A percentile compares a stretch with the other conserved stretches of the same genome.
Conservation (phyloP, 2,113 vertebrate genomes). For the Prunella fulvescens region DNA sequence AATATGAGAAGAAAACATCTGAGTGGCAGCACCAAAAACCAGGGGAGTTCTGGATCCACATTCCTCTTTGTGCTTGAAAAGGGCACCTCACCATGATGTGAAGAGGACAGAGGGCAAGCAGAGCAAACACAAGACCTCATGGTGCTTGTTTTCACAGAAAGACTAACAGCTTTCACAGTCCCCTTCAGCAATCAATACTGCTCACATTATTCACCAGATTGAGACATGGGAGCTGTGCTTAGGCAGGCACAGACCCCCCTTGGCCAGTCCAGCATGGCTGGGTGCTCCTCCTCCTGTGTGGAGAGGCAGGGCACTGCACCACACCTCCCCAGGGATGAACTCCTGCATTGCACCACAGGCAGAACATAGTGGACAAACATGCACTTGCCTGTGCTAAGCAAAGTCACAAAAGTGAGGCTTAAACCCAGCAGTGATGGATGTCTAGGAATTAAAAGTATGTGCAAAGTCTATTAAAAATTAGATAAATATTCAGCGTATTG, state of each 20-base stretch:
- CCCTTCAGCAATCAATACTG: not conserved
- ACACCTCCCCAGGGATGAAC: fast-evolving
- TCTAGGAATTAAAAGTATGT: not conserved
- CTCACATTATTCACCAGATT: not conserved
- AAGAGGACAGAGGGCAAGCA: not conserved
- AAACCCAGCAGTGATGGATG: not conserved
- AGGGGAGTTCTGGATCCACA: not conserved
- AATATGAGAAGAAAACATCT: not conserved
- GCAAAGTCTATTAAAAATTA: not conserved
- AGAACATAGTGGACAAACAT: not conserved
- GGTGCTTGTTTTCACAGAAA: not conserved
- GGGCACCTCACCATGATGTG: not conserved
- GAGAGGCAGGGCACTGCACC: not conserved
- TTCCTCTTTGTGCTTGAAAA: not conserved
- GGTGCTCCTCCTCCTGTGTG: fast-evolving
- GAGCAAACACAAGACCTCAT: not conserved
- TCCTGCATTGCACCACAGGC: not conserved
- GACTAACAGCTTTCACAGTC: not conserved
- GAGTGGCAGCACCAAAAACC: not conserved
- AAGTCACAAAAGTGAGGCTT: not conserved
- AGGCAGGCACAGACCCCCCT: not conserved
- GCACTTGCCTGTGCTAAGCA: not conserved
- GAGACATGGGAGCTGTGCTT: not conserved
- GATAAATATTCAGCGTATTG: not conserved
- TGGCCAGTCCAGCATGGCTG: fast-evolving